phyloP scores from a whole-genome alignment of 2,113 vertebrate genomes.

The Anoplopoma fimbria region DNA sequence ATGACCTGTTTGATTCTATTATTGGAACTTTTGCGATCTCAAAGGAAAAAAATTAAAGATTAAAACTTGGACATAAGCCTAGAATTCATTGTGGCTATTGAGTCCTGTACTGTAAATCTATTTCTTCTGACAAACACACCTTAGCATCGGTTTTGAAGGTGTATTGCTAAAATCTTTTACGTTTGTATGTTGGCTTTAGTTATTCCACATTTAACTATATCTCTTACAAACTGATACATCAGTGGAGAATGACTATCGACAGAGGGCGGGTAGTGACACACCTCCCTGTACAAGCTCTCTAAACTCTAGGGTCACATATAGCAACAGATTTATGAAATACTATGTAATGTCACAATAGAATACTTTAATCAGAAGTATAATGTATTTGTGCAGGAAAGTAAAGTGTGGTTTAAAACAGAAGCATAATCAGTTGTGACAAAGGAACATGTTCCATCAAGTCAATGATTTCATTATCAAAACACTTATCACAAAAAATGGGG shows the following conservation, averaged over 20 bases:
- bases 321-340: not conserved
- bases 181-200: too few relatives aligned
- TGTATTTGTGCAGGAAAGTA: not conserved
- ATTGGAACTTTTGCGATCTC: not conserved
- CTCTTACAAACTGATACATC: not conserved
- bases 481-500: not conserved
- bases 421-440: not conserved
- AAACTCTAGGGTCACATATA: not conserved
- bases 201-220: too few relatives aligned
- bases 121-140: slow-evolving; percentile 9
- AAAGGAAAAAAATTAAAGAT: not conserved
- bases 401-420: not conserved
- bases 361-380: not conserved
- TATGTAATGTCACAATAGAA: not conserved
- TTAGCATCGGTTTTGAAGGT: not conserved
- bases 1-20: not conserved
- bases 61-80: slow-evolving; percentile 15
- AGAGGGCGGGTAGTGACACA: not conserved
- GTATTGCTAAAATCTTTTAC: not conserved
- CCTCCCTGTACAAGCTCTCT: too few relatives aligned
- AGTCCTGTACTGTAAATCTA: slow-evolving; percentile 21
- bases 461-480: not conserved
- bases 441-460: not conserved
- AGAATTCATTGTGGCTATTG: slow-evolving; percentile 1
- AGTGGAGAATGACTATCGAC: not conserved